Evolutionary conservation across 2,888 invertebrate species (phyloP), one percentile per base, ranked within the genome.

Genomic region (Pristionchus japonicus): DNA sequence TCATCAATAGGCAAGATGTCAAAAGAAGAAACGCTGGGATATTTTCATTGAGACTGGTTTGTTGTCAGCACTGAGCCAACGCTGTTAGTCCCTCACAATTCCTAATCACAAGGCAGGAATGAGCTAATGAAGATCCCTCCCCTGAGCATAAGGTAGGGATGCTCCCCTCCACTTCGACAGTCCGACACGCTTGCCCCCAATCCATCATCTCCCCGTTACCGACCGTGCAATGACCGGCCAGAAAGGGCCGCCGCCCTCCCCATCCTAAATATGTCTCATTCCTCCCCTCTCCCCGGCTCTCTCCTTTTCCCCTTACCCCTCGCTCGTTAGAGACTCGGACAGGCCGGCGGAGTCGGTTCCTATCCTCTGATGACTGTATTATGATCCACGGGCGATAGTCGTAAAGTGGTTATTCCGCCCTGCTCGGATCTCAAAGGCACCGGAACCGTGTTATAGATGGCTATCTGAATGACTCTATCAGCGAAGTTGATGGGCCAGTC

Each of bases 221-320:
- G 43, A 47, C 74, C 43, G 43, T n/a, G 23, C n/a, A 40, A 27
- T 77, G 77, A 47, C 77, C 77, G 27, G 77, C 13, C 70, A 31
- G 47, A 77, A 77, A 77, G 43, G 77, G 77, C 67, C 31, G 77
- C 77, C 77, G 77, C 40, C 37, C 77, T n/a, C n/a, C n/a, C n/a
- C n/a, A n/a, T n/a, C n/a, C 77, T 77, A 77, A 77, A 77, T 77
- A 77, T 77, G 43, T 77, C 77, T 77, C 77, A 77, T 77, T 77
- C 77, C 77, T 9, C n/a, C n/a, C n/a, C n/a, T n/a, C n/a, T n/a
- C n/a, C n/a, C n/a, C n/a, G n/a, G n/a, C n/a, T n/a, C n/a, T n/a
- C n/a, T n/a, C n/a, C n/a, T n/a, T n/a, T n/a, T n/a, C n/a, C n/a
- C n/a, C n/a, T n/a, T n/a, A n/a, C n/a, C n/a, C n/a, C n/a, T n/a